These are phyloP conservation scores for Pandion haliaetus DNA, from an alignment of 2,113 vertebrate species.

Conservation along the genomic window DNA sequence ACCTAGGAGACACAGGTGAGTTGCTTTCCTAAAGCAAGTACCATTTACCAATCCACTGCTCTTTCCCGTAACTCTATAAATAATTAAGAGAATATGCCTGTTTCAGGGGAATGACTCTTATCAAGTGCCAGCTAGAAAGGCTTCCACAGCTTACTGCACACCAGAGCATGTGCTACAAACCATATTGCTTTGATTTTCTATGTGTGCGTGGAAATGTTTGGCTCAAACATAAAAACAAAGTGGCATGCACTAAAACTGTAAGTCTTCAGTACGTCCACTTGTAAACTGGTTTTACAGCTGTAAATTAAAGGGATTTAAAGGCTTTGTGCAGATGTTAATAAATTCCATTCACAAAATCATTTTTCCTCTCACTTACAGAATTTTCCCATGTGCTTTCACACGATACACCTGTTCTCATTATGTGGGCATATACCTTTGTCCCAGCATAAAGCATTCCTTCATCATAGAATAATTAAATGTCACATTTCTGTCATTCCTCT, in stretches of 20 bases:
- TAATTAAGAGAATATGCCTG: slow-evolving; percentile 23
- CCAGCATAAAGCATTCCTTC: not conserved
- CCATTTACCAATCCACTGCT: slow-evolving; percentile 19
- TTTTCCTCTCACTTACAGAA: not conserved
- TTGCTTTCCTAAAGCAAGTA: slow-evolving; percentile 1
- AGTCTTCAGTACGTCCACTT: slow-evolving; percentile 25
- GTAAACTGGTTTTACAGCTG: slow-evolving; percentile 47
- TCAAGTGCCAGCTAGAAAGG: slow-evolving; percentile 7
- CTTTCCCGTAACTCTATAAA: slow-evolving; percentile 20
- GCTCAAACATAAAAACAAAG: slow-evolving; percentile 25
- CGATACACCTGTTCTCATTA: slow-evolving; percentile 16
- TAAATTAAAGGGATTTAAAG: slow-evolving; percentile 55
- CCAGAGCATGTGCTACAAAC: not conserved
- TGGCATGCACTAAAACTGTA: not conserved
- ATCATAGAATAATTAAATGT: slow-evolving; percentile 18
- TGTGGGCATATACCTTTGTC: not conserved
- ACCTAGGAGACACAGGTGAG: not conserved
- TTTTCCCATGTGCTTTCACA: not conserved
- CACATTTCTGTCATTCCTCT: slow-evolving; percentile 6
- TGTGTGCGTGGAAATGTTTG: not conserved
- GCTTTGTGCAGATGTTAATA: slow-evolving; percentile 51
- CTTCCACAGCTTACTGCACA: slow-evolving; percentile 18
- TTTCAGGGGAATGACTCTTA: slow-evolving; percentile 22
- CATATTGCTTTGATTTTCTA: slow-evolving; percentile 1
- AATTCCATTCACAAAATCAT: slow-evolving; percentile 33